Evolutionary conservation across 2,888 invertebrate genomes (phyloP).

Genomic region (Ceraclea dissimilis): DNA sequence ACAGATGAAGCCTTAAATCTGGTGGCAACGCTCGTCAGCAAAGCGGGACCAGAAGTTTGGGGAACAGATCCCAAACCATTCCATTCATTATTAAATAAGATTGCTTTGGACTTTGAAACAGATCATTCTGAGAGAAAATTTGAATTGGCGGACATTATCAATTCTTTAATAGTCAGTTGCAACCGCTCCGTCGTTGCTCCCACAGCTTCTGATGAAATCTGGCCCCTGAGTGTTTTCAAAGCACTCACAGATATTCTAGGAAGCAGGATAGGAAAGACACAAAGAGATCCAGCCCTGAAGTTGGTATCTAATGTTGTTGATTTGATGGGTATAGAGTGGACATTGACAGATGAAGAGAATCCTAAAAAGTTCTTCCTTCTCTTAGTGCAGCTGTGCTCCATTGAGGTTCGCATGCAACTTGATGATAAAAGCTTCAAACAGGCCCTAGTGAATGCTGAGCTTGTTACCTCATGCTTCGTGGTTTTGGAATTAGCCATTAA

Average conservation of each 20-base stretch:
- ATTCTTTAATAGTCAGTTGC: constrained; percentile 66
- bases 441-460: constrained; percentile 65
- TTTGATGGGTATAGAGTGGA: constrained; percentile 78
- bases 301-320: constrained; percentile 75
- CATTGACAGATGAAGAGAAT: constrained; percentile 67
- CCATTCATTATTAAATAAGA: constrained; percentile 73
- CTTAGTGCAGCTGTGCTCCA: constrained; percentile 77
- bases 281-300: constrained; percentile 82
- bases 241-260: constrained; percentile 76
- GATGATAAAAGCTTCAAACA: constrained; percentile 80
- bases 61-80: constrained; percentile 70
- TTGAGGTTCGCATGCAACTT: constrained; percentile 90
- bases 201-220: constrained; percentile 62
- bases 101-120: constrained; percentile 79
- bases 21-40: constrained; percentile 64
- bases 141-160: constrained; percentile 73
- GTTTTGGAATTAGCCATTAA: constrained; percentile 73
- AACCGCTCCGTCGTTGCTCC: constrained; percentile 58
- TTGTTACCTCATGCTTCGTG: constrained; percentile 76
- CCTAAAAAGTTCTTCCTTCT: constrained; percentile 76
- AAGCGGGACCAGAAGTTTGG: constrained; percentile 70
- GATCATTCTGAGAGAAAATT: constrained; percentile 86
- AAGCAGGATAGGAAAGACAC: constrained; percentile 79
- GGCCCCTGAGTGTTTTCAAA: constrained; percentile 76
- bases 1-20: constrained; percentile 82